Base-by-base conservation (phyloP, 2,113 vertebrate genomes). In the Myiagra hebetior region DNA sequence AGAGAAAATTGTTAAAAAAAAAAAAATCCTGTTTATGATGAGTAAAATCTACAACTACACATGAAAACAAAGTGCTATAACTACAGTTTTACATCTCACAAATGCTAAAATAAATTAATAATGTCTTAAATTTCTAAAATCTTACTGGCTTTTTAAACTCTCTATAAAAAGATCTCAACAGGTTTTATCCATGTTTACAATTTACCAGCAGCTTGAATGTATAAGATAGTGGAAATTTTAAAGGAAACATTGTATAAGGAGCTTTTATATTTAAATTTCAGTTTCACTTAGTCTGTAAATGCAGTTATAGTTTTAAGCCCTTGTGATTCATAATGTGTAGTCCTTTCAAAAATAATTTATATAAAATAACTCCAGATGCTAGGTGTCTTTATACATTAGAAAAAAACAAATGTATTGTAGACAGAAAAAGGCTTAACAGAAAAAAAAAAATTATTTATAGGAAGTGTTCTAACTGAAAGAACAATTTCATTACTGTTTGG, bases 141-240 rank as follows among this genome's bases (percentile, higher is more conserved):
- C 26, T 90, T 77, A 96, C 95, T 75, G 37, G 26, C 17, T 94
- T 96, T 94, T 91, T 21, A 87, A 96, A 95, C 59, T 50, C 63
- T 60, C 88, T 46, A 64, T 93, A 31, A 76, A 96, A 96, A 67
- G 10, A 72, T 79, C 19, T 90, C 31, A 9, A n/a, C 57, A 89
- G 37, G 27, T 89, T 97, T 96, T 96, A 93, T 35, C 77, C 18
- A 26, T 95, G 81, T 85, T 93, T 76, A 94, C 56, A 87, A 35
- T 94, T 96, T 96, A 33, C 52, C 46, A 91, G 18, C 46, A 96
- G 27, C 16, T 65, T 74, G 23, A 82, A 46, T 64, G 10, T 37
- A 87, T 80, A 79, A 73, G 85, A 81, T 70, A 91, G 79, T 33
- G 65, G 46, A 88, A 52, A 41, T 88, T 65, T 78, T 82, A 82